phyloP scores from a whole-genome alignment of 1,140 invertebrate genomes.

The Nixonia krombeini region DNA sequence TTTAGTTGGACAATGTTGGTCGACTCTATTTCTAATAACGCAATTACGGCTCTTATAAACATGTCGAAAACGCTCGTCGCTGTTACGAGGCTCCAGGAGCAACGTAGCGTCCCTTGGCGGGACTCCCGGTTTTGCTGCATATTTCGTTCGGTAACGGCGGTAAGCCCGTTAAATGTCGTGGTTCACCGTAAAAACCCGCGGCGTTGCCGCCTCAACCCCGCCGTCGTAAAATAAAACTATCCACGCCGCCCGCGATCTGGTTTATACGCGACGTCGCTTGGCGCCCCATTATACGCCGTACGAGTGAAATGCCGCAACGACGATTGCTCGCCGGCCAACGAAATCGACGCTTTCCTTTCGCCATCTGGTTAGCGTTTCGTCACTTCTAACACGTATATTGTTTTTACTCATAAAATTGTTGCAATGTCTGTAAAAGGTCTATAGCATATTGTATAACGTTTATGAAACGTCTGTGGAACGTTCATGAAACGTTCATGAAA shows the following conservation, averaged over 20 bases:
- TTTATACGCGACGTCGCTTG: constrained; percentile 33
- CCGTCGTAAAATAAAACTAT: constrained; percentile 65
- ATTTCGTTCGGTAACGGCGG: constrained; percentile 57
- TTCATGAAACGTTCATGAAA: no score
- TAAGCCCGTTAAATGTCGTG: constrained; percentile 70
- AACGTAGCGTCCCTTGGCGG: constrained; percentile 48
- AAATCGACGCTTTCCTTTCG: constrained; percentile 30
- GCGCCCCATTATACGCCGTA: constrained; percentile 57
- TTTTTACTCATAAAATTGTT: no score
- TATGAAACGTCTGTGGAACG: no score
- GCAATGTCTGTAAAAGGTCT: no score
- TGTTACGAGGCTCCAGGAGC: no score
- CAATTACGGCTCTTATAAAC: no score
- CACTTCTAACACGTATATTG: constrained; percentile 20
- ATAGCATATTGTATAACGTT: no score
- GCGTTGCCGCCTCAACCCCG: constrained; percentile 54
- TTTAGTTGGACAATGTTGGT: no score
- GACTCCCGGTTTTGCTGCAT: constrained; percentile 52
- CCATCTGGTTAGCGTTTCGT: background rate
- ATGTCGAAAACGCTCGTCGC: no score
- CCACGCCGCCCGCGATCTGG: constrained; percentile 13
- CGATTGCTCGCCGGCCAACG: constrained; percentile 10
- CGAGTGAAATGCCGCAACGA: constrained; percentile 45
- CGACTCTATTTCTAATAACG: no score
- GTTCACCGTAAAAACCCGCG: constrained; percentile 69